Evolutionary conservation across 2,113 vertebrate genomes (phyloP), one percentile per base, ranked within the genome.

Genomic region (Callospermophilus lateralis): DNA sequence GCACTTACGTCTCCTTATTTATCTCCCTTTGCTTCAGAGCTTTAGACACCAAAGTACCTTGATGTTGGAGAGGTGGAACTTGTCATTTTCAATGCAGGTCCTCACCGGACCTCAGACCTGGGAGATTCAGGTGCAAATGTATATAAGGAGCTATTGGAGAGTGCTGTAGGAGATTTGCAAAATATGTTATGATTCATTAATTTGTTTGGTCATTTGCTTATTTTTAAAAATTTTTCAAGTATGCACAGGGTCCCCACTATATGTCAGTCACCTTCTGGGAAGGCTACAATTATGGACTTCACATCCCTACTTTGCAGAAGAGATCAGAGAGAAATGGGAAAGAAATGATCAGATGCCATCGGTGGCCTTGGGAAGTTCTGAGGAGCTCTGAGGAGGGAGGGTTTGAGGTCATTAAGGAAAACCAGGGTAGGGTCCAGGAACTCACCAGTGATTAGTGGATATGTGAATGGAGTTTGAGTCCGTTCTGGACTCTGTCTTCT

Each of bases 391-490:
- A 68, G 58, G 30, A 81, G 63, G 53, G 53, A 42, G 45, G 3
- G 8, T 26, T 3, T 13, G 2, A 70, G 34, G 4, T 1, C 28
- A 2, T 24, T 0, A 4, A 32, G 4, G 37, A 15, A 37, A 13
- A 12, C 53, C 13, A 42, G 39, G 4, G 20, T 5, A 16, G 6
- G 61, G 32, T 1, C 3, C 39, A 79, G 63, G 90, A 65, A 81
- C 39, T 1, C 15, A 26, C 2, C 11, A 28, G 17, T 12, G 8
- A 77, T 61, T 16, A 55, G 42, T 15, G 5, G 76, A 4, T 53
- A 20, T 34, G 1, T 4, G 8, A 20, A 3, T 2, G 48, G 65
- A 24, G 39, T 42, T 53, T 4, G 45, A 67, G 24, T 63, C 79
- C 37, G 19, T 0, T 12, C 63, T 32, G 28, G 24, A n/a, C n/a